These are phyloP conservation scores for Unio delphinus DNA, from an alignment of 2,888 invertebrate species.

Conservation along the genomic window DNA sequence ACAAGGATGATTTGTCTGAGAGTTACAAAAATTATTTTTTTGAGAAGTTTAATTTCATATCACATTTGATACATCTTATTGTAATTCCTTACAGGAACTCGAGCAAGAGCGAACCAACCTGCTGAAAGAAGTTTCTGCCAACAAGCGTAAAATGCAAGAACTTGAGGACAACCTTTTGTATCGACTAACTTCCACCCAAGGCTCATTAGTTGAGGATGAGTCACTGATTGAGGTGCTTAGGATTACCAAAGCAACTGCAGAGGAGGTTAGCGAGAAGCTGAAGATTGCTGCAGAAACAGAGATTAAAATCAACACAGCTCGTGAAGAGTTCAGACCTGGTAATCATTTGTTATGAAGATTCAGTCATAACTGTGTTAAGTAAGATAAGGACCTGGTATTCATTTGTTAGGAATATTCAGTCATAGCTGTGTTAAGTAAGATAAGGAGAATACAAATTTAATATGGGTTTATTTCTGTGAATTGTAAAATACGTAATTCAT, in stretches of 20 bases:
- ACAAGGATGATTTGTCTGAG: too few species aligned
- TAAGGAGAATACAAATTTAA: too few species aligned
- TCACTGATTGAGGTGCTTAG: slow-evolving; percentile 81
- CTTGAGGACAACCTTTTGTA: slow-evolving; percentile 92
- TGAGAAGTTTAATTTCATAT: background rate
- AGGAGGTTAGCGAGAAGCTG: slow-evolving; percentile 95
- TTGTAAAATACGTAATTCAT: too few species aligned
- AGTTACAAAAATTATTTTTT: too few species aligned
- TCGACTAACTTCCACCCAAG: slow-evolving; percentile 92
- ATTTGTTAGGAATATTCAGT: background rate
- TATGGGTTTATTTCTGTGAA: too few species aligned
- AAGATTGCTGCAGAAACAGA: slow-evolving; percentile 94
- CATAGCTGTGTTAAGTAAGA: too few species aligned
- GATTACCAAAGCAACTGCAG: slow-evolving; percentile 76
- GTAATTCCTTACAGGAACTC: slow-evolving; percentile 77
- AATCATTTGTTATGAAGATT: slow-evolving; percentile 4
- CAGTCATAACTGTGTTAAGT: too few species aligned
- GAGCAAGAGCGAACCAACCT: slow-evolving; percentile 94
- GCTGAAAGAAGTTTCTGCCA: slow-evolving; percentile 96
- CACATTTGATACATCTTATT: background rate
- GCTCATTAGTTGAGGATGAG: slow-evolving; percentile 95
- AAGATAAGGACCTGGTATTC: slow-evolving; percentile 73
- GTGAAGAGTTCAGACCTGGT: slow-evolving; percentile 92
- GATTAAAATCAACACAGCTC: slow-evolving; percentile 91
- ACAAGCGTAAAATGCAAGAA: slow-evolving; percentile 96